Evolutionary conservation across 1,140 invertebrate species (phyloP), one percentile per base, ranked within the genome.

Genomic region (Chrysomallon squamiferum): DNA sequence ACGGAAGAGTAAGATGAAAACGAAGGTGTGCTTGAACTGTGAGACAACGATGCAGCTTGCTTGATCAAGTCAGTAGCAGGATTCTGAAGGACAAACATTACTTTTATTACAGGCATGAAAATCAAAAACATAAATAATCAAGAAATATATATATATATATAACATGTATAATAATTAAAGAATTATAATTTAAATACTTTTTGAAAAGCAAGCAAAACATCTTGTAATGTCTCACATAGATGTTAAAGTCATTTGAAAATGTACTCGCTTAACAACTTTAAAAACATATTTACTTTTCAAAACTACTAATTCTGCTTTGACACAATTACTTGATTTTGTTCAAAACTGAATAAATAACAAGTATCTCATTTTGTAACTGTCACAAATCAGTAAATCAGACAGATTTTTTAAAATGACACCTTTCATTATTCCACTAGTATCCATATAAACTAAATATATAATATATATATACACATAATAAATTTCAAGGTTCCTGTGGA

Each of bases 1-100:
- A 75, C 75, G 38, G 65, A 68, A 43, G 69, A 66, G 57, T 74
- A 77, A 9, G 75, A 72, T 18, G 78, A 75, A 59, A 82, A 82
- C 41, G 79, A 80, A 45, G 80, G 78, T 30, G 78, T 78, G 52
- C 80, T 82, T 11, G 80, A 74, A 69, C 80, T 82, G 66, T 82
- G 80, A 11, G 76, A 72, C 49, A 79, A 59, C 15, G 71, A 62
- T n/a, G 67, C 59, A 56, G 68, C 65, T 61, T 79, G 76, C n/a
- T 72, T 73, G 38, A 75, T 61, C 33, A 77, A 77, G 41, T 77
- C 77, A 65, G 70, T 66, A 15, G 69, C 11, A 35, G 41, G 58
- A 43, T 60, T 57, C 57, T 59, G 57, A 25, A 59, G 32, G 13
- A 56, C 3, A 59, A 59, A 59, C 32, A 41, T 5, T 18, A n/a